Evolutionary conservation across 2,888 invertebrate genomes (phyloP).

Genomic region (Drosophila aldrichi): DNA sequence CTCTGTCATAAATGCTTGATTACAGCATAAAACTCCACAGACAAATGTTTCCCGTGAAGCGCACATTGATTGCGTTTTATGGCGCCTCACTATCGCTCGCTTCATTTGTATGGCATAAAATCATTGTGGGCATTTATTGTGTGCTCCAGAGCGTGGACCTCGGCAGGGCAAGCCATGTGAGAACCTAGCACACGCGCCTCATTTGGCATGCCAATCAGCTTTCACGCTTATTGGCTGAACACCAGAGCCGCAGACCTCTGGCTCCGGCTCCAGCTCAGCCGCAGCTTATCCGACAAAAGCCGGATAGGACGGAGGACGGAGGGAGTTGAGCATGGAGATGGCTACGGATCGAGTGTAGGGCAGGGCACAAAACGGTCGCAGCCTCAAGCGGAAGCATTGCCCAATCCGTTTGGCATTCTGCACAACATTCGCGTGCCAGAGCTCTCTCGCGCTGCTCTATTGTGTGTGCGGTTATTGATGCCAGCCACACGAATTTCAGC

Average conservation of each 20-base stretch:
- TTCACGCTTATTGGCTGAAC: conserved; percentile 60
- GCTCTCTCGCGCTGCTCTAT: conserved; percentile 36
- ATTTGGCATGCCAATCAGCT: conserved; percentile 76
- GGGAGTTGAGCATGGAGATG: background rate
- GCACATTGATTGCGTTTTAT: conserved; percentile 41
- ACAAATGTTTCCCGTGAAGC: conserved; percentile 33
- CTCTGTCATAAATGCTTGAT: background rate
- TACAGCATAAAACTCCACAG: conserved; percentile 22
- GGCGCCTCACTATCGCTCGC: background rate
- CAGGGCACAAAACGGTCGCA: background rate
- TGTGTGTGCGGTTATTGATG: conserved; percentile 47
- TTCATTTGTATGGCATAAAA: conserved; percentile 41
- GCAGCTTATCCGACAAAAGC: conserved; percentile 15
- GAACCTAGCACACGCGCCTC: conserved; percentile 54
- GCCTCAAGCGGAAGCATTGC: conserved; percentile 59
- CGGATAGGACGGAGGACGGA: background rate
- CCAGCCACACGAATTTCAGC: conserved; percentile 38
- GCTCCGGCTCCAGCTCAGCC: conserved; percentile 17
- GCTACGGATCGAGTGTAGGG: conserved; percentile 11
- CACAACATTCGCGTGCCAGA: conserved; percentile 54
- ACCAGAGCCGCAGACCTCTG: conserved; percentile 21
- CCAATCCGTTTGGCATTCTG: conserved; percentile 57
- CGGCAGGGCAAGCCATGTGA: conserved; percentile 7
- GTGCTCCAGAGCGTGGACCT: conserved; percentile 21
- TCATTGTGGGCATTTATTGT: conserved; percentile 62